These are phyloP conservation scores for Drosophila mojavensis DNA, from an alignment of 1,140 invertebrate genomes.

Conservation along the genomic window DNA sequence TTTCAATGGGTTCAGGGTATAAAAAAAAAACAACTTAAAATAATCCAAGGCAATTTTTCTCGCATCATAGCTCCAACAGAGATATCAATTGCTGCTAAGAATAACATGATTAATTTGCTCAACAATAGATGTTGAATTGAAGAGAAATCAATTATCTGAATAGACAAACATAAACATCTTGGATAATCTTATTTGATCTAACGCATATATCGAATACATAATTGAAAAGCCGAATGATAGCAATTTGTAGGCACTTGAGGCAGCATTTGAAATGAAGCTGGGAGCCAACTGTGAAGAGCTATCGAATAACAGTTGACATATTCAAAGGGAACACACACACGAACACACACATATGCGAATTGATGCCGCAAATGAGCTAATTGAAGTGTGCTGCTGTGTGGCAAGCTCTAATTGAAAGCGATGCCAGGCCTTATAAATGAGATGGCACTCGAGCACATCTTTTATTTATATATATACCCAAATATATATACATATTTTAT, in stretches of 20 bases:
- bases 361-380: slow-evolving; percentile 26
- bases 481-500: neutral
- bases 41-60: too few relatives aligned
- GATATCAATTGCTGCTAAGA: too few relatives aligned
- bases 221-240: neutral
- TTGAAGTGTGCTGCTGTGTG: slow-evolving; percentile 6
- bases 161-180: too few relatives aligned
- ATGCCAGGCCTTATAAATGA: slow-evolving; percentile 7
- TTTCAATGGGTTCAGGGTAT: too few relatives aligned
- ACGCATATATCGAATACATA: neutral
- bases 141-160: too few relatives aligned
- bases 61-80: too few relatives aligned
- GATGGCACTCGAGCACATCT: neutral
- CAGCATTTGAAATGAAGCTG: neutral
- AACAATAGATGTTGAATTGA: too few relatives aligned
- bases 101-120: too few relatives aligned
- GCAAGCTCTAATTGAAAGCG: slow-evolving; percentile 37
- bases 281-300: slow-evolving; percentile 13
- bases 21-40: too few relatives aligned
- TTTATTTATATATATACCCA: too few relatives aligned
- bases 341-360: neutral
- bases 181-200: too few relatives aligned
- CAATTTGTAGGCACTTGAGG: neutral
- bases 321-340: slow-evolving; percentile 3
- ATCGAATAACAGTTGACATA: neutral